Evolutionary conservation across 2,113 vertebrate genomes (phyloP).

Genomic region (Scomber scombrus): DNA sequence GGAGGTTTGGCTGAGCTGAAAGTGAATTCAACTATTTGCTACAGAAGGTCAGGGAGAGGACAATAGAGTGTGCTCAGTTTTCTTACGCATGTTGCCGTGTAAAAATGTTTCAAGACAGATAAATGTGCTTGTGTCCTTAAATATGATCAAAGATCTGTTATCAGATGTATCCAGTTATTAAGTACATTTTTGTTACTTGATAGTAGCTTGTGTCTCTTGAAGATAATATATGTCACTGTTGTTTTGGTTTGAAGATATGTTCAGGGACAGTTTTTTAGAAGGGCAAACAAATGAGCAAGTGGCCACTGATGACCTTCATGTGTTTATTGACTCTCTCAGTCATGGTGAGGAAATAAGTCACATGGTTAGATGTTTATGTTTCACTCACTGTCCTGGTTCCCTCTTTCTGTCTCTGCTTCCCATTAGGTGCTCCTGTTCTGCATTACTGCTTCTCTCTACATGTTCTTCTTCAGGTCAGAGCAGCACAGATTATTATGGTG

Average conservation of each 20-base stretch:
- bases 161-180: too few species aligned
- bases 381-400: not conserved
- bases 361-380: not conserved
- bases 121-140: too few species aligned
- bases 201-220: too few species aligned
- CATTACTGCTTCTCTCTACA: slow-evolving; percentile 84
- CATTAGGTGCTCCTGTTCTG: slow-evolving; percentile 85
- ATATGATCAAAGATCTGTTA: too few species aligned
- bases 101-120: too few species aligned
- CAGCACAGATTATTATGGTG: not conserved
- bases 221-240: not conserved
- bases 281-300: not conserved
- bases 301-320: not conserved
- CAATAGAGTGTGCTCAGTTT: too few species aligned
- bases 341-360: not conserved
- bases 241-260: not conserved
- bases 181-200: too few species aligned
- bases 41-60: too few species aligned
- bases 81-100: too few species aligned
- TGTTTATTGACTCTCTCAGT: too few species aligned
- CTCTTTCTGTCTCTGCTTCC: not conserved
- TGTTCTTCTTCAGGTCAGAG: slow-evolving; percentile 86
- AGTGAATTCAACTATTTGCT: not conserved
- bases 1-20: not conserved
- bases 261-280: not conserved